phyloP scores from a whole-genome alignment of 1,140 invertebrate species.

The Drosophila mojavensis region DNA sequence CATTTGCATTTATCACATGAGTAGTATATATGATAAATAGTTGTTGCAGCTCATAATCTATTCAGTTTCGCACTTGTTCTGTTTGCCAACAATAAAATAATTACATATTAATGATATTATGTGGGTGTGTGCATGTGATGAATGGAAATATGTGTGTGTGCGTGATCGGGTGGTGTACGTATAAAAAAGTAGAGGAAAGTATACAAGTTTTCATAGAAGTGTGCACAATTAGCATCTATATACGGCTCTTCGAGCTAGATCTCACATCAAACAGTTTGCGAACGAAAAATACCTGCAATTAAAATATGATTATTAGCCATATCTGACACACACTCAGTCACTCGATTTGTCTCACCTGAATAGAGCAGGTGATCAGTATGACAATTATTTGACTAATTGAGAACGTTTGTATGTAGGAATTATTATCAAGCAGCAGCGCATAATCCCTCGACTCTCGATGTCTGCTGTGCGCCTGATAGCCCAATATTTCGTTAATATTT shows the following conservation, averaged over 20 bases:
- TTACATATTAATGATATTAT: slow-evolving; percentile 31
- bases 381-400: slow-evolving; percentile 94
- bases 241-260: slow-evolving; percentile 68
- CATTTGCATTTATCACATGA: slow-evolving; percentile 52
- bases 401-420: slow-evolving; percentile 93
- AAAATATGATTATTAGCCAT: not conserved
- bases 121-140: slow-evolving; percentile 7
- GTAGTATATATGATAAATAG: slow-evolving; percentile 42
- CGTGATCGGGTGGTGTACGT: slow-evolving; percentile 7
- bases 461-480: slow-evolving; percentile 91
- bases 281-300: slow-evolving; percentile 92
- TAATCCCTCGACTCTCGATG: slow-evolving; percentile 92
- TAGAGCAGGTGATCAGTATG: slow-evolving; percentile 89
- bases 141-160: not conserved
- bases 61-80: slow-evolving; percentile 67
- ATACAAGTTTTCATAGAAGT: slow-evolving; percentile 17
- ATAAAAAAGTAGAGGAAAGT: slow-evolving; percentile 24
- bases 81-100: slow-evolving; percentile 46
- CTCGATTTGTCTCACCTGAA: slow-evolving; percentile 61
- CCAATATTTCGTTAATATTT: slow-evolving; percentile 94
- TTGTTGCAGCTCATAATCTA: slow-evolving; percentile 47
- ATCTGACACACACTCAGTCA: not conserved
- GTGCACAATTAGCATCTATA: slow-evolving; percentile 52
- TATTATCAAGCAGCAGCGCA: slow-evolving; percentile 92
- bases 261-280: slow-evolving; percentile 93